These are phyloP conservation scores for Drosophila insularis DNA, from an alignment of 1,140 invertebrate genomes.

Conservation along the genomic window DNA sequence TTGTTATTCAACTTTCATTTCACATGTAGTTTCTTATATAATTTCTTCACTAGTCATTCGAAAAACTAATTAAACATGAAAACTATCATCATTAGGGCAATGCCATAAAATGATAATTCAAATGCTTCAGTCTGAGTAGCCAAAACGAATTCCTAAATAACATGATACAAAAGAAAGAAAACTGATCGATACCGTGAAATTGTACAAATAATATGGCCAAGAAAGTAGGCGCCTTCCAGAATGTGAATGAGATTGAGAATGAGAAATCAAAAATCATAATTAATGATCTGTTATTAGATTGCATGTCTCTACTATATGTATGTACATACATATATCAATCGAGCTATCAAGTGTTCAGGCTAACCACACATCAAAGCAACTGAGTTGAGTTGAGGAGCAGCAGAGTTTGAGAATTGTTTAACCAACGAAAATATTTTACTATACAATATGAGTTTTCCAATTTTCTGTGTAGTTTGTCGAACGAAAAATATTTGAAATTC, in stretches of 20 bases:
- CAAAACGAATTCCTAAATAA: slow-evolving; percentile 58
- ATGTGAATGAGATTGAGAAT: slow-evolving; percentile 34
- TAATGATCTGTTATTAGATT: slow-evolving; percentile 56
- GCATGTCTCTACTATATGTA: too few species aligned
- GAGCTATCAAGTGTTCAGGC: slow-evolving; percentile 9
- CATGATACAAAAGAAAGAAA: slow-evolving; percentile 37
- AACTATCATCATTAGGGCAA: slow-evolving; percentile 68
- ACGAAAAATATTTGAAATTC: slow-evolving; percentile 65
- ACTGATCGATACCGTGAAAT: slow-evolving; percentile 68
- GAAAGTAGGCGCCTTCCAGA: slow-evolving; percentile 65
- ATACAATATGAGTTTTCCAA: slow-evolving; percentile 6
- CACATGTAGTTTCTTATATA: not conserved
- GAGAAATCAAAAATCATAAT: slow-evolving; percentile 54
- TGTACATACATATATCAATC: slow-evolving; percentile 58
- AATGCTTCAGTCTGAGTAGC: slow-evolving; percentile 64
- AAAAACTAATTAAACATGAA: slow-evolving; percentile 62
- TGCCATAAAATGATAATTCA: slow-evolving; percentile 65
- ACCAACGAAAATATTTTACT: slow-evolving; percentile 26
- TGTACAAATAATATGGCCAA: slow-evolving; percentile 74
- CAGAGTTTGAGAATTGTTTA: slow-evolving; percentile 15
- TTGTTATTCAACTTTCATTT: slow-evolving; percentile 7
- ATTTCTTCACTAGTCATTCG: slow-evolving; percentile 47
- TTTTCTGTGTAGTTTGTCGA: slow-evolving; percentile 43
- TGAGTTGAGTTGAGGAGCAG: not conserved
- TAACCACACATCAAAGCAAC: slow-evolving; percentile 38